phyloP scores from a whole-genome alignment of 2,797 vertebrate genomes.

The Masticophis lateralis region DNA sequence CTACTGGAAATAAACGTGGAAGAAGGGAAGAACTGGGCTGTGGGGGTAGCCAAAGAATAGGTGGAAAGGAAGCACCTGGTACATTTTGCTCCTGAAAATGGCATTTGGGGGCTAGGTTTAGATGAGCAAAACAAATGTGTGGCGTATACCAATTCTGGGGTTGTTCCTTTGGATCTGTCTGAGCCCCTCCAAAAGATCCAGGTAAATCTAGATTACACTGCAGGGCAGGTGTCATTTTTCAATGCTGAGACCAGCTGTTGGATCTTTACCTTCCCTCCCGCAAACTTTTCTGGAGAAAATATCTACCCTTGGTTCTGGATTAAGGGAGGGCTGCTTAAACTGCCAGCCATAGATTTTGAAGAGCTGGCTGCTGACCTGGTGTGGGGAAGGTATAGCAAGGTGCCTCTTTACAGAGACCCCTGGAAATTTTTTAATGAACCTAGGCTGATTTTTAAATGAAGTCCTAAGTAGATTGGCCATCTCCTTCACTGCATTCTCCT shows the following conservation, averaged over 20 bases:
- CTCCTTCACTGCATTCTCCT: background rate
- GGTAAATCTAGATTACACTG: background rate
- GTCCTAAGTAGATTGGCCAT: background rate
- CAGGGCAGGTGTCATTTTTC: background rate
- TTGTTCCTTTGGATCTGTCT: background rate
- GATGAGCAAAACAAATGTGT: background rate
- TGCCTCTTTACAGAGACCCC: background rate
- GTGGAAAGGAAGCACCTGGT: constrained; percentile 33
- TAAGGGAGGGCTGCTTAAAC: background rate
- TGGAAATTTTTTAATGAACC: background rate
- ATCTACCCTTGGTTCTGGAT: constrained; percentile 12
- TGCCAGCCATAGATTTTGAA: background rate
- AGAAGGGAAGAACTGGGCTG: constrained; percentile 42
- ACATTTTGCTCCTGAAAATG: constrained; percentile 34
- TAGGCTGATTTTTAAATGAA: too few relatives aligned
- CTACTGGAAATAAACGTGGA: constrained; percentile 62
- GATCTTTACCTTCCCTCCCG: constrained; percentile 5
- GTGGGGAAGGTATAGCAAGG: background rate
- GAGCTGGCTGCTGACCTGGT: background rate
- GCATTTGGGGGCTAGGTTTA: constrained; percentile 46
- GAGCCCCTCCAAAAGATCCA: background rate
- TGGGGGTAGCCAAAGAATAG: constrained; percentile 48
- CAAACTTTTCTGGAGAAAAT: background rate
- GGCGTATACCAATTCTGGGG: background rate
- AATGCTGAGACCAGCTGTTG: background rate